Conservation (phyloP, 2,113 vertebrate genomes). For the Hystrix cristata region DNA sequence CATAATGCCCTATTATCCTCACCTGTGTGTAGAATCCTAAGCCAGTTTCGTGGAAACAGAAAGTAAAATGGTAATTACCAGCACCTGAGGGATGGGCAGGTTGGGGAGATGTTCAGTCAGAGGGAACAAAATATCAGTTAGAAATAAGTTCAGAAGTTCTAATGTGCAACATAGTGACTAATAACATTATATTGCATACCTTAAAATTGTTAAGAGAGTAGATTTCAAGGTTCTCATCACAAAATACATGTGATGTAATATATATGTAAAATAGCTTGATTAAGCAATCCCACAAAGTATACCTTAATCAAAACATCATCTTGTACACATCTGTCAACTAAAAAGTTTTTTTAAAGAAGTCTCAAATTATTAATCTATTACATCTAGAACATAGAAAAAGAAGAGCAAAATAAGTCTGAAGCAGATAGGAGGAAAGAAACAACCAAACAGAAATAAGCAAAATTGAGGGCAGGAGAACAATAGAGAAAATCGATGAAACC, state of each 20-base stretch:
- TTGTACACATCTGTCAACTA: not conserved
- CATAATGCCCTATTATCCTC: not conserved
- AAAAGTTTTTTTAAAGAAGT: not conserved
- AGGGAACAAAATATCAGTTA: not conserved
- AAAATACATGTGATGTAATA: not conserved
- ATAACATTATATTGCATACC: not conserved
- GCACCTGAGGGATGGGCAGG: not conserved
- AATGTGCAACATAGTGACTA: not conserved
- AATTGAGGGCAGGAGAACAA: not conserved
- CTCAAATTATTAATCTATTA: not conserved
- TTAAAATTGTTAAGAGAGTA: not conserved
- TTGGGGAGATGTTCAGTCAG: not conserved
- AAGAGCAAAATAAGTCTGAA: not conserved
- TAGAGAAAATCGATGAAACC: not conserved
- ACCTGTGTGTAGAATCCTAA: not conserved
- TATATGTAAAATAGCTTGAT: not conserved
- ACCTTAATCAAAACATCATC: not conserved
- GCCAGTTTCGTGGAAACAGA: not conserved
- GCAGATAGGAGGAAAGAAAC: not conserved
- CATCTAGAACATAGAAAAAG: not conserved
- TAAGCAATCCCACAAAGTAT: not conserved
- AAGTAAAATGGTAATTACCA: not conserved
- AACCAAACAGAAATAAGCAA: constrained; percentile 26
- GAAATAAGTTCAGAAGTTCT: not conserved
- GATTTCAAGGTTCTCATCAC: not conserved